A percentile compares a stretch with the other conserved stretches of the same genome.
Evolutionary conservation across 2,888 invertebrate species (phyloP).

Genomic region (Brenthis daphne): DNA sequence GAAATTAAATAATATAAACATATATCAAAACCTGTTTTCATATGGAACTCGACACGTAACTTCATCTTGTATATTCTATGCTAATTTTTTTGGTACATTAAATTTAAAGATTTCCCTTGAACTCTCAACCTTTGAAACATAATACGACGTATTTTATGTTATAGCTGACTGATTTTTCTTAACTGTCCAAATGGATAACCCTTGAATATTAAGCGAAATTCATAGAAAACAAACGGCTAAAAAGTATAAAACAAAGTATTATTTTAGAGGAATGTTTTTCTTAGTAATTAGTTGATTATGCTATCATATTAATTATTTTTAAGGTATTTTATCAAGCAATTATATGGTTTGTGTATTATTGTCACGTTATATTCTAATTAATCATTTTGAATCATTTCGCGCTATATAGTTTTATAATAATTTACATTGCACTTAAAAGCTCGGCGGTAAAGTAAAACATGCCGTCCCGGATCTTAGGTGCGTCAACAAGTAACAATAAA

Average conservation of each 20-base stretch:
- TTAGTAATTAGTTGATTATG: too few relatives aligned
- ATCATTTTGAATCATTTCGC: too few relatives aligned
- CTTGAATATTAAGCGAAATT: background rate
- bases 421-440: background rate
- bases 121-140: slow-evolving; percentile 30
- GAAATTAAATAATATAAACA: background rate
- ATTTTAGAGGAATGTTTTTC: too few relatives aligned
- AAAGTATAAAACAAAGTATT: background rate
- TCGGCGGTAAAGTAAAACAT: slow-evolving; percentile 1
- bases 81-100: slow-evolving; percentile 17
- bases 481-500: too few relatives aligned
- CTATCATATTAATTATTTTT: too few relatives aligned
- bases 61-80: slow-evolving; percentile 19
- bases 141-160: slow-evolving; percentile 25
- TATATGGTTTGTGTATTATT: too few relatives aligned
- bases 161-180: slow-evolving; percentile 26
- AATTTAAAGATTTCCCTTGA: slow-evolving; percentile 26
- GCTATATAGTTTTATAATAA: background rate
- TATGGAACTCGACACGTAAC: slow-evolving; percentile 2
- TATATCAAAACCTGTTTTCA: slow-evolving; percentile 16
- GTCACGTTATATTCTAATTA: too few relatives aligned
- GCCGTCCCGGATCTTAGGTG: slow-evolving; percentile 16
- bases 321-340: too few relatives aligned
- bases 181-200: slow-evolving; percentile 17
- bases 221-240: background rate